A percentile compares a stretch with the other conserved stretches of the same genome.
Conservation (phyloP, 92 coral and sea anemone genomes). For the Bergia sp. region DNA sequence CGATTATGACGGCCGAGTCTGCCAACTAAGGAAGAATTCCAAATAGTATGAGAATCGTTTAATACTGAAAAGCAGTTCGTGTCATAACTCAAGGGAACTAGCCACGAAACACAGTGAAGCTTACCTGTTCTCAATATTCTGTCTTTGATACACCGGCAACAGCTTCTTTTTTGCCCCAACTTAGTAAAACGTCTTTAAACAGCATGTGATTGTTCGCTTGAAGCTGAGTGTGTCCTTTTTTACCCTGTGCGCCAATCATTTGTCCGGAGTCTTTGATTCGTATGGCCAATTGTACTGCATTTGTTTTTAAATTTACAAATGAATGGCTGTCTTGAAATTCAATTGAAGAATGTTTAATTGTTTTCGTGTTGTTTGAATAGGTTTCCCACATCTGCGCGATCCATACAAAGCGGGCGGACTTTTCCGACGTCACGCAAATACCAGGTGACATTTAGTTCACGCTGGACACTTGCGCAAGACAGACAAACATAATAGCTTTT, state of each 20-base stretch:
- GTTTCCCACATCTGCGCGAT: background rate
- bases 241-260: constrained; percentile 11
- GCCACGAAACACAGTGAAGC: background rate
- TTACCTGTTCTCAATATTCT: background rate
- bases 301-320: constrained; percentile 6
- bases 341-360: background rate
- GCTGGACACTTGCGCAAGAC: background rate
- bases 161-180: background rate
- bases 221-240: background rate
- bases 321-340: background rate
- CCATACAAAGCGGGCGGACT: background rate
- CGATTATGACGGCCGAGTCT: background rate
- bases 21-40: background rate
- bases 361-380: background rate
- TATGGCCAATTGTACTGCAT: background rate
- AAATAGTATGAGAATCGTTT: too few relatives aligned
- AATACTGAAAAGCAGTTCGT: too few relatives aligned
- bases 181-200: background rate
- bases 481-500: background rate
- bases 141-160: background rate
- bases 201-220: background rate
- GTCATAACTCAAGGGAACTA: background rate
- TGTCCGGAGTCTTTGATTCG: background rate
- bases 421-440: background rate
- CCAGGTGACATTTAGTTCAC: background rate